Evolutionary conservation across 2,797 vertebrate species (phyloP), one percentile per base, ranked within the genome.

Genomic region (Phrynocephalus guinanensis): DNA sequence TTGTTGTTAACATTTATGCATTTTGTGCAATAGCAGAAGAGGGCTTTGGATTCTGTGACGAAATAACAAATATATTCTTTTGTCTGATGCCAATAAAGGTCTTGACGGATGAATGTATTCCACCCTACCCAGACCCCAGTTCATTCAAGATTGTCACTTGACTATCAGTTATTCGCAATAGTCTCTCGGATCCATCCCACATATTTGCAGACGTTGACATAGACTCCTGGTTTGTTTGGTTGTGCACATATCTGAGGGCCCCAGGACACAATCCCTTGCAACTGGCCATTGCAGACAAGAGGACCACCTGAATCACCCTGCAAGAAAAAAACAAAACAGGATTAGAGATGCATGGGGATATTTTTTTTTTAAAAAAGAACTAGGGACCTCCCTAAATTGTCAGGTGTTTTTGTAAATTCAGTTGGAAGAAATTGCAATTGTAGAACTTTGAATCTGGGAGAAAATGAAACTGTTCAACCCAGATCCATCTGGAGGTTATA

Each of bases 271-370:
- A 95, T 89, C 66, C 97, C 97, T 93, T 97, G 97, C 84, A 98
- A 96, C 93, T 95, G 9, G 68, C 94, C 91, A 0, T 96, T 95
- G 85, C 97, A 98, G 84, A 97, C 95, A 11, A 97, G 91, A 30
- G 97, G 97, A 0, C 97, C 97, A 85, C 97, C 97, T 38, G 97
- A 98, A 95, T 98, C 97, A 90, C 97, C 97, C 97, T 98, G 93
- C 78, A 63, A 33, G 63, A 38, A 63, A 76, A 86, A 79, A 22
- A 87, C 71, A 80, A 75, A 60, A 68, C 1, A 76, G 30, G 16
- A 63, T 70, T 26, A 78, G 1, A 76, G 22, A 76, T 48, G 38
- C 16, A 6, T 1, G 3, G 20, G 38, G 20, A 63, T 15, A 20
- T 20, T 63, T 63, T 63, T 63, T 20, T 63, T 63, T 63, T 16